Conservation (phyloP, 1,140 invertebrate species). For the Campoletis sonorensis region DNA sequence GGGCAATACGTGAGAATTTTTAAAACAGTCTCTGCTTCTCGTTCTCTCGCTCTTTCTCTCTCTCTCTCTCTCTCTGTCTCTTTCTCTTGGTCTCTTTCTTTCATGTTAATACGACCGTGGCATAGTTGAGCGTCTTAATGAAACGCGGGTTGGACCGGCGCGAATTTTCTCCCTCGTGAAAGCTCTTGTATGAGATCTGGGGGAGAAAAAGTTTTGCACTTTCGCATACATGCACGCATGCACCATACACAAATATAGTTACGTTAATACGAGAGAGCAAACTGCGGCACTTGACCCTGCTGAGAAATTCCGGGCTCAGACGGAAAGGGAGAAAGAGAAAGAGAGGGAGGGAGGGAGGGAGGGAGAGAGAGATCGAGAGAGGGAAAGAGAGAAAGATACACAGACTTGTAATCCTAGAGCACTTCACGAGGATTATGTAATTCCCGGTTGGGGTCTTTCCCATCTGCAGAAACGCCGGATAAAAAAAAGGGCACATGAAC, state of each 20-base stretch:
- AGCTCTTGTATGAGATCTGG: background rate
- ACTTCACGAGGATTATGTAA: conserved; percentile 21
- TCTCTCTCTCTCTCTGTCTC: conserved; percentile 23
- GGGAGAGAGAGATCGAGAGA: background rate
- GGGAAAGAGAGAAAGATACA: background rate
- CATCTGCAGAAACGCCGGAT: background rate
- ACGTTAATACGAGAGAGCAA: background rate
- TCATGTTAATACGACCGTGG: background rate
- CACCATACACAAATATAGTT: background rate
- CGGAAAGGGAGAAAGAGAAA: background rate
- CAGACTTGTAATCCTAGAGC: conserved; percentile 20
- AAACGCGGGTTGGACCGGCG: background rate
- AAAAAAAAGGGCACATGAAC: background rate
- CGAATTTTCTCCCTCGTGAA: background rate
- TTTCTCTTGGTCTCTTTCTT: background rate
- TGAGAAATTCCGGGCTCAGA: background rate
- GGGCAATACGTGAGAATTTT: conserved; percentile 51
- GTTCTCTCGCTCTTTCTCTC: conserved; percentile 10
- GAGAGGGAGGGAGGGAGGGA: background rate
- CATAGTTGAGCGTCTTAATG: conserved; percentile 17
- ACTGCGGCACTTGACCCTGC: conserved; percentile 5
- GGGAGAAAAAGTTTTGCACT: background rate
- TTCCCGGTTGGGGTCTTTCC: background rate
- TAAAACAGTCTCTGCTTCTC: conserved; percentile 22
- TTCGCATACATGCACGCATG: background rate